Evolutionary conservation across 2,888 invertebrate species (phyloP), one percentile per base, ranked within the genome.

Genomic region (Escarpia spicata): DNA sequence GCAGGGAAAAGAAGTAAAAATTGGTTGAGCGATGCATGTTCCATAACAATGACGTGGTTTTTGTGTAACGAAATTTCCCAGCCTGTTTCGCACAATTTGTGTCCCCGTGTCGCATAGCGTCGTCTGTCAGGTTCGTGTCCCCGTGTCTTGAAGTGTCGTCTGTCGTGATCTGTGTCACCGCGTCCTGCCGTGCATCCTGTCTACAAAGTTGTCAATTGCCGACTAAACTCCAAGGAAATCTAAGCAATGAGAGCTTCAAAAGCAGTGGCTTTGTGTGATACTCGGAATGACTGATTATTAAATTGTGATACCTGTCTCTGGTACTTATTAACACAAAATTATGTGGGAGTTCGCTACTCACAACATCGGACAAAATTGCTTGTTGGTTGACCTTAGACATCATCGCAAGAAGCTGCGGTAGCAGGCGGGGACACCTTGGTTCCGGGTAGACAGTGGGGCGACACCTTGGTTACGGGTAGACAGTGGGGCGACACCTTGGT

Each of bases 211-310:
- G 37, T 37, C 37, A 37, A 37, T 1, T 37, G 75, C 75, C 75
- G 26, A 75, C 26, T 26, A 75, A 75, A 26, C 75, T 75, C 75
- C 75, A 26, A 26, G 75, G 75, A 75, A 75, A 75, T 75, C 75
- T 75, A 75, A 15, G 75, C 75, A 75, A 75, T 75, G 75, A 75
- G n/a, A 75, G 75, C 75, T 19, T 75, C 75, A 75, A 75, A 75
- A 75, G 75, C 75, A 15, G 26, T 26, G 75, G 75, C 75, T 26
- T 75, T 75, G 75, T 75, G 75, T 75, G 75, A 75, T 75, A 75
- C 19, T 6, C 37, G 75, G 3, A 75, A 75, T n/a, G 75, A 75
- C 75, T 75, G 75, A n/a, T 75, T 2, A 75, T 75, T 75, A 75
- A 75, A 26, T 75, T 75, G 75, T 75, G 75, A 75, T 75, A 75